Evolutionary conservation across 2,113 vertebrate species (phyloP), one percentile per base, ranked within the genome.

Genomic region (Raja brachyura): DNA sequence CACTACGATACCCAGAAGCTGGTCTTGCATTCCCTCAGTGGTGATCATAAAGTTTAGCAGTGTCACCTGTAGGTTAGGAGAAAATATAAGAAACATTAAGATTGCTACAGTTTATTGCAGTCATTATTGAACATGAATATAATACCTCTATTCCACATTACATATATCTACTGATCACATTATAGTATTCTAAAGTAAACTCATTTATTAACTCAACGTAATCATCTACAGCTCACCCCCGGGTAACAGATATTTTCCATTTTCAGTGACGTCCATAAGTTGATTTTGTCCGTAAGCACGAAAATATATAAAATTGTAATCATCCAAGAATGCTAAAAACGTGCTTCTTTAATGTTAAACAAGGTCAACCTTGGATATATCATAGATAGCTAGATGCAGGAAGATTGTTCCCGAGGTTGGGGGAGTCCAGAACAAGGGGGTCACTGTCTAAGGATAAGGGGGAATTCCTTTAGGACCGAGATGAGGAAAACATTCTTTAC

Each of bases 31-130:
- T 66, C 97, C 98, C 93, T 98, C 97, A 3, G 97, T 96, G 25
- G 98, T 98, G 94, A 99, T 98, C 98, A 98, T 98, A 95, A 98
- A 98, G 95, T 99, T 98, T 93, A 99, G 78, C 83, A 98, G 95
- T 0, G 98, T 98, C 77, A 99, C 98, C 98, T 98, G 75, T 33
- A 93, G 74, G 54, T 85, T 66, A 94, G 18, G 93, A 16, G 5
- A 77, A 75, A 54, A 76, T 25, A 94, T 16, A 5, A 73, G 73
- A 92, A 92, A 28, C 54, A 20, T 10, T 5, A 22, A 22, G 20
- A 74, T 92, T 54, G 39, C 2, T 14, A 92, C 68, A 54, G 73
- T 11, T 74, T 4, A 28, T 92, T 48, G 10, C 13, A 61, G 28
- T 31, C 61, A 56, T 56, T 22, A 54, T 56, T 63, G n/a, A 63